These are phyloP conservation scores for Misgurnus anguillicaudatus DNA, from an alignment of 2,113 vertebrate genomes.

Conservation along the genomic window DNA sequence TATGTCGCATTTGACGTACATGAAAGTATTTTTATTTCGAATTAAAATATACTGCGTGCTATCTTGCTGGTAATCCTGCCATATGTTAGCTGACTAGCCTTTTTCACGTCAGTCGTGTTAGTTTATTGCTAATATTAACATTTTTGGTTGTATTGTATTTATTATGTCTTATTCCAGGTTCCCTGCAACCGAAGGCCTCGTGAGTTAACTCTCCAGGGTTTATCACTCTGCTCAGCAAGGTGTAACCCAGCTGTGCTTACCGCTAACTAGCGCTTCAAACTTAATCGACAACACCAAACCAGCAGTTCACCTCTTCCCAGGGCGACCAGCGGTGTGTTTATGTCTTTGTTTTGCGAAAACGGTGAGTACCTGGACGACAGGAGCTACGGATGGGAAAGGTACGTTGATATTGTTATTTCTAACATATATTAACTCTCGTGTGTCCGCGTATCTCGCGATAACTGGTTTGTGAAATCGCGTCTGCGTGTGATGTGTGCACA, in stretches of 20 bases:
- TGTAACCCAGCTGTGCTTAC: constrained; percentile 26
- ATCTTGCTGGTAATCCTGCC: constrained; percentile 12
- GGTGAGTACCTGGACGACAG: constrained; percentile 74
- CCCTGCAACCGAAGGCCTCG: constrained; percentile 34
- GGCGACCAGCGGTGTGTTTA: constrained; percentile 99
- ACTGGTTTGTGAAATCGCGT: not conserved
- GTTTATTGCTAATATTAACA: not conserved
- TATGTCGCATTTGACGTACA: not conserved
- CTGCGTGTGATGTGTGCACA: not conserved
- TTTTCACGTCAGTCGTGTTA: not conserved
- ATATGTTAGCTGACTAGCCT: constrained; percentile 40
- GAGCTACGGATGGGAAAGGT: constrained; percentile 62
- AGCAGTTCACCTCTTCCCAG: constrained; percentile 87
- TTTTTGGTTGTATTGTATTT: not conserved
- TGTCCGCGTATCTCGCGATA: constrained; percentile 9
- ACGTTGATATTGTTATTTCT: constrained; percentile 28
- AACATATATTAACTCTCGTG: not conserved
- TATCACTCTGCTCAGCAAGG: constrained; percentile 34
- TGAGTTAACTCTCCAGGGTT: constrained; percentile 29
- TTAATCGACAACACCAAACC: constrained; percentile 1
- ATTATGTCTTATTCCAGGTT: constrained; percentile 40
- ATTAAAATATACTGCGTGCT: not conserved
- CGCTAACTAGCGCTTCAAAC: constrained; percentile 16
- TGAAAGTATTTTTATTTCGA: not conserved
- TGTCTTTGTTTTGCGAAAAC: constrained; percentile 99